A percentile compares a stretch with the other conserved stretches of the same genome.
Evolutionary conservation across 1,140 invertebrate genomes (phyloP).

Genomic region (Archivesica marissinica): DNA sequence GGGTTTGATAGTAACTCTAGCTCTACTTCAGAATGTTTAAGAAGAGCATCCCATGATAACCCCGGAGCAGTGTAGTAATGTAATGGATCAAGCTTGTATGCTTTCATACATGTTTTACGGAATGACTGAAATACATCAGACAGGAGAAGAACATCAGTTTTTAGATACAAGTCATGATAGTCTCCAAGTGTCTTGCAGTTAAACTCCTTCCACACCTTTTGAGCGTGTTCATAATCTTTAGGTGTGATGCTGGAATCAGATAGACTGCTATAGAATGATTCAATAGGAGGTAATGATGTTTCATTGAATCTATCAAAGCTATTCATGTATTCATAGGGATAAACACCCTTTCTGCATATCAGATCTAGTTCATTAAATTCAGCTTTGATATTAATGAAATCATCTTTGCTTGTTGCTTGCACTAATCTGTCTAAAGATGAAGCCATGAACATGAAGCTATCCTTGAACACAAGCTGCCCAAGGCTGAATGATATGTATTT

Average conservation of each 20-base stretch:
- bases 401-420: not conserved
- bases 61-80: slow-evolving; percentile 65
- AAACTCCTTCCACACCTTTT: slow-evolving; percentile 72
- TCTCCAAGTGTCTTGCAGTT: slow-evolving; percentile 79
- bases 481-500: slow-evolving; percentile 17
- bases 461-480: not conserved
- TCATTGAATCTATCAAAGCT: slow-evolving; percentile 69
- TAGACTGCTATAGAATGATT: slow-evolving; percentile 68
- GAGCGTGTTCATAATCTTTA: slow-evolving; percentile 67
- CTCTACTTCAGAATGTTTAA: slow-evolving; percentile 65
- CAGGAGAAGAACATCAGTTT: slow-evolving; percentile 65
- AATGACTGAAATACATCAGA: slow-evolving; percentile 72
- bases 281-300: slow-evolving; percentile 67
- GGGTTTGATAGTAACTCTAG: slow-evolving; percentile 69
- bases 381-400: slow-evolving; percentile 1
- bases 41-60: slow-evolving; percentile 56
- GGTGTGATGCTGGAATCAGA: slow-evolving; percentile 21
- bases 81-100: slow-evolving; percentile 67
- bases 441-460: slow-evolving; percentile 2
- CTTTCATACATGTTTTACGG: slow-evolving; percentile 59
- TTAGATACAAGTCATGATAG: slow-evolving; percentile 82
- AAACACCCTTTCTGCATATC: slow-evolving; percentile 71
- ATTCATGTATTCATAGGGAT: slow-evolving; percentile 78
- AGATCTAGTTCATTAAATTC: slow-evolving; percentile 14
- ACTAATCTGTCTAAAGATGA: slow-evolving; percentile 7